Evolutionary conservation across 1,140 invertebrate species (phyloP).

Genomic region (Ganaspis sp.): DNA sequence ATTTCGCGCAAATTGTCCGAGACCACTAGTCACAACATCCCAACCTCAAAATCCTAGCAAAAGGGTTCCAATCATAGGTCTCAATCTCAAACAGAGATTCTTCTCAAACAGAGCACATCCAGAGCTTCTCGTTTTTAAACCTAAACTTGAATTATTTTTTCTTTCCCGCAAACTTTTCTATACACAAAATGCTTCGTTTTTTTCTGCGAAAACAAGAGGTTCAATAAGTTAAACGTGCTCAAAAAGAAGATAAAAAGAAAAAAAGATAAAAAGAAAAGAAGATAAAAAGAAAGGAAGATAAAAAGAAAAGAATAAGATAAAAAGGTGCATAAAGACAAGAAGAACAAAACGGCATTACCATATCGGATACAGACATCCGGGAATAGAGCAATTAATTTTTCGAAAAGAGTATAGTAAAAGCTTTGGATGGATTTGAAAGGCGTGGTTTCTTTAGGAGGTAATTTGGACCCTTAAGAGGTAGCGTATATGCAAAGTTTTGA

Average conservation of each 20-base stretch:
- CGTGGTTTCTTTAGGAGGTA: neutral
- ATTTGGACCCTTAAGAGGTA: neutral
- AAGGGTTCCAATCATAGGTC: constrained; percentile 56
- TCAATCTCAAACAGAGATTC: constrained; percentile 58
- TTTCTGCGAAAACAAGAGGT: too few relatives aligned
- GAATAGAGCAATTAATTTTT: neutral
- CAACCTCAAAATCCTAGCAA: constrained; percentile 40
- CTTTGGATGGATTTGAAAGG: neutral
- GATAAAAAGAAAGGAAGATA: too few relatives aligned
- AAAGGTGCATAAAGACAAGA: too few relatives aligned
- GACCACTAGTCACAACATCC: constrained; percentile 59
- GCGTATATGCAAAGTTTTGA: neutral
- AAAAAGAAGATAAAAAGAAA: too few relatives aligned
- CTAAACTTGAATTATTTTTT: too few relatives aligned
- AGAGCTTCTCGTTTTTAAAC: constrained; percentile 22
- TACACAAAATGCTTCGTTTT: too few relatives aligned
- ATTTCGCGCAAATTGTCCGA: constrained; percentile 71
- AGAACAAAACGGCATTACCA: too few relatives aligned
- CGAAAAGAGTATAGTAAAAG: neutral
- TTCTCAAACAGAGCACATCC: neutral
- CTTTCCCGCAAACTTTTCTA: too few relatives aligned
- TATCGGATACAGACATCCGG: neutral
- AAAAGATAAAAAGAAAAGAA: too few relatives aligned
- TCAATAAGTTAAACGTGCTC: too few relatives aligned
- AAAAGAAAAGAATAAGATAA: too few relatives aligned